phyloP scores from a whole-genome alignment of 2,113 vertebrate species.

The Neogale vison region DNA sequence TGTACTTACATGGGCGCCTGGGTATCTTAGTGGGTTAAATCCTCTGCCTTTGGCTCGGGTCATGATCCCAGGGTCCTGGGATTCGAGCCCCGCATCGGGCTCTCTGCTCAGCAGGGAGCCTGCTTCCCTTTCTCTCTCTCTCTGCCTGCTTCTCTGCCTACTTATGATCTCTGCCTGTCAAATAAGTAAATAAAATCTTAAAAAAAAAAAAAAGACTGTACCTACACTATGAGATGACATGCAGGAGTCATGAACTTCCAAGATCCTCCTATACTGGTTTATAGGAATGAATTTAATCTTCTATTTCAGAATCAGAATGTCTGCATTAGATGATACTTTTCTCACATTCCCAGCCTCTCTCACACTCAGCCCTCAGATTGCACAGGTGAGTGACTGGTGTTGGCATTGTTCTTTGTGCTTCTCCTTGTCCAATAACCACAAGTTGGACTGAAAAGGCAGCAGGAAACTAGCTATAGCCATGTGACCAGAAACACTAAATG shows the following conservation, averaged over 20 bases:
- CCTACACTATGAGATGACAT: not conserved
- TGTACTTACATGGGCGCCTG: no score
- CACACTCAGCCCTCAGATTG: not conserved
- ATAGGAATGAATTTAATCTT: not conserved
- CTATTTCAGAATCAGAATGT: not conserved
- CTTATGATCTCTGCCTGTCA: no score
- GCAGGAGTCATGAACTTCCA: not conserved
- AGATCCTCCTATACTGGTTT: not conserved
- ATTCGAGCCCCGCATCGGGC: no score
- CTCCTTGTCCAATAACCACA: not conserved
- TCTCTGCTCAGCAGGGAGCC: no score
- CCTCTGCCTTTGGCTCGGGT: no score
- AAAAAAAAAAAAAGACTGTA: not conserved
- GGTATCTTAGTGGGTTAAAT: no score
- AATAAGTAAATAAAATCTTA: no score
- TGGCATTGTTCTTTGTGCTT: not conserved
- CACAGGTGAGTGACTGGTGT: not conserved
- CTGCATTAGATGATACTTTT: not conserved
- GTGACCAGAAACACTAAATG: not conserved
- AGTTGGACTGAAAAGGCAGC: not conserved
- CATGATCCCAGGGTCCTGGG: no score
- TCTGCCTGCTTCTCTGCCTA: no score
- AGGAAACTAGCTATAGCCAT: not conserved
- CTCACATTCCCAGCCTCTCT: not conserved
- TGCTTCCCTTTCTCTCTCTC: no score